Evolutionary conservation across 1,140 invertebrate species (phyloP).

Genomic region (Ptiloglossa arizonensis): DNA sequence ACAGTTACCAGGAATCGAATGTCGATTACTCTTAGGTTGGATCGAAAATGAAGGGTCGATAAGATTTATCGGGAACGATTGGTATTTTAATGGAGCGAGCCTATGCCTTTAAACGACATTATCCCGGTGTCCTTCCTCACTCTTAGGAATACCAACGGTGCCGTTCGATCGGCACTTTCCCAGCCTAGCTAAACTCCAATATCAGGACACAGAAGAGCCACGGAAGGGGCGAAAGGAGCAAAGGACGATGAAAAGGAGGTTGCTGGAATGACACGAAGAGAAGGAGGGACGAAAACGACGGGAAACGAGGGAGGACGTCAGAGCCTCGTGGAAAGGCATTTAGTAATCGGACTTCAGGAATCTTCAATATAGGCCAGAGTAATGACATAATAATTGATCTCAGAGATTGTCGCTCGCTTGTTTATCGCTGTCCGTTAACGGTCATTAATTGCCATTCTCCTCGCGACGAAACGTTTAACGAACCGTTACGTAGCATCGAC

Average conservation of each 20-base stretch:
- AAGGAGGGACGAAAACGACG: not conserved
- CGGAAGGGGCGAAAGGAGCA: not conserved
- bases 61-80: conserved; percentile 61
- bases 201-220: conserved; percentile 44
- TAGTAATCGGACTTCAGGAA: conserved; percentile 63
- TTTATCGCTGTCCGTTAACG: not conserved
- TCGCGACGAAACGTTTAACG: not conserved
- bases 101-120: conserved; percentile 64
- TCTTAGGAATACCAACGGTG: conserved; percentile 60
- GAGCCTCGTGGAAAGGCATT: conserved; percentile 44
- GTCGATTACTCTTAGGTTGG: conserved; percentile 1
- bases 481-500: not conserved
- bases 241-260: conserved; percentile 23
- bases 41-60: conserved; percentile 61
- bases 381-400: conserved; percentile 46
- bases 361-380: conserved; percentile 58
- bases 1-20: not conserved
- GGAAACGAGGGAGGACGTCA: not conserved
- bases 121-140: conserved; percentile 54
- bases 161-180: conserved; percentile 50
- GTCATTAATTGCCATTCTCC: not conserved
- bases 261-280: conserved; percentile 15
- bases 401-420: not conserved
- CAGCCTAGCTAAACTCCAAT: conserved; percentile 45
- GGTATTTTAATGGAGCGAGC: conserved; percentile 57